Evolutionary conservation across 37 sponge, comb jelly and placozoan genomes (phyloP).

Genomic region (Halichondria panicea): DNA sequence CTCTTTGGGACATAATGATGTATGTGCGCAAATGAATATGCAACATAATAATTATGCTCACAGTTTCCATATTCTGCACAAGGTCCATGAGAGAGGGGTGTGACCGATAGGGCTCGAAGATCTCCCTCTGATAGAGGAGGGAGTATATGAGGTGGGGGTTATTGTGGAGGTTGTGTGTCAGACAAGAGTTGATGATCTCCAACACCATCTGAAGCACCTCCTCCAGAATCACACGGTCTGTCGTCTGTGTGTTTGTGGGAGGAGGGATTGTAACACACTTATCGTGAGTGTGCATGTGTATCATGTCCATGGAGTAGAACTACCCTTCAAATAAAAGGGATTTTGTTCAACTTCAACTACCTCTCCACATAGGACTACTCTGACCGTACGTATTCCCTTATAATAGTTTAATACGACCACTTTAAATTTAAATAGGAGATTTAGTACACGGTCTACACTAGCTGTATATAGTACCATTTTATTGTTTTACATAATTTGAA

Average conservation of each 20-base stretch:
- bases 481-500: neutral
- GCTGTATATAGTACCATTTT: neutral
- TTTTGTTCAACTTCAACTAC: no score
- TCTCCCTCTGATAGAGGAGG: slow-evolving; percentile 86
- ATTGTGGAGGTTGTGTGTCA: slow-evolving; percentile 76
- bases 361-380: no score
- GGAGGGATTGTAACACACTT: neutral
- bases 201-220: slow-evolving; percentile 90
- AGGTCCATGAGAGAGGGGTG: slow-evolving; percentile 84
- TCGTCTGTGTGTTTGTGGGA: slow-evolving; percentile 39
- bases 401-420: no score
- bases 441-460: no score
- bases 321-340: no score
- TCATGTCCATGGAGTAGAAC: no score
- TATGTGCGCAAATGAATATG: neutral
- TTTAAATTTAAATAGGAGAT: no score
- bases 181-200: slow-evolving; percentile 89
- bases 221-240: slow-evolving; percentile 79
- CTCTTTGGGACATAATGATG: neutral
- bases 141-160: slow-evolving; percentile 95
- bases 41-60: no score
- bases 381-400: no score
- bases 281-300: neutral
- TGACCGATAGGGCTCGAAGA: slow-evolving; percentile 74
- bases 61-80: slow-evolving; percentile 88